These are phyloP conservation scores for Chrysotoxum bicinctum DNA, from an alignment of 2,888 invertebrate species.

Conservation along the genomic window DNA sequence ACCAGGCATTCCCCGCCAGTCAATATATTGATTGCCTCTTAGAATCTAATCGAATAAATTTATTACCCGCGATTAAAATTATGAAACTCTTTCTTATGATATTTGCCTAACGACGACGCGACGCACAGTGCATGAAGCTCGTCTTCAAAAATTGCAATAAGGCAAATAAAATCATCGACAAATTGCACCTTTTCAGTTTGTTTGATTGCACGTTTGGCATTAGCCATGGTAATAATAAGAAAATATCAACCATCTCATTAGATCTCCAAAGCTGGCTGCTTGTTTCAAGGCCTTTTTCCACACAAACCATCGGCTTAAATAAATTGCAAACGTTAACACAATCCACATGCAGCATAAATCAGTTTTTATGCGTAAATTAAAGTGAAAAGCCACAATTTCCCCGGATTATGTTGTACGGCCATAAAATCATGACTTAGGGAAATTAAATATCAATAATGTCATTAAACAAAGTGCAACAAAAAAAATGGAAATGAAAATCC, in stretches of 20 bases:
- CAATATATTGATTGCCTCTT: conserved; percentile 67
- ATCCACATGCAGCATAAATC: conserved; percentile 65
- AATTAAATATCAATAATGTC: conserved; percentile 68
- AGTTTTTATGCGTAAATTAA: conserved; percentile 70
- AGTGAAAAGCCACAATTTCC: conserved; percentile 60
- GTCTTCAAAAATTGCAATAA: conserved; percentile 21
- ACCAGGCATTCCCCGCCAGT: background rate
- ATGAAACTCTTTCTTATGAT: conserved; percentile 19
- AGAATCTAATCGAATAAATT: conserved; percentile 50
- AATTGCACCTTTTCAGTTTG: conserved; percentile 37
- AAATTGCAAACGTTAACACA: conserved; percentile 53
- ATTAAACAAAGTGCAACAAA: conserved; percentile 10
- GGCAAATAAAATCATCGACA: conserved; percentile 52
- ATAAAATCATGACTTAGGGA: conserved; percentile 57
- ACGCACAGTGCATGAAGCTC: background rate
- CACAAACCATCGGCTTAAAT: conserved; percentile 7
- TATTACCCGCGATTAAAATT: conserved; percentile 35
- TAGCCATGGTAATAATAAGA: conserved; percentile 15
- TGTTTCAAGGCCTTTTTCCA: conserved; percentile 20
- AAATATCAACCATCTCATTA: conserved; percentile 54
- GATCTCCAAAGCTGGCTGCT: conserved; percentile 28
- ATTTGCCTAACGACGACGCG: background rate
- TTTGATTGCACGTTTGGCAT: conserved; percentile 37
- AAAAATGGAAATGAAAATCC: conserved; percentile 29
- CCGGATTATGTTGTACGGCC: conserved; percentile 29